Base-by-base conservation (phyloP, 2,113 vertebrate genomes). In the Vulpes ferrilata region DNA sequence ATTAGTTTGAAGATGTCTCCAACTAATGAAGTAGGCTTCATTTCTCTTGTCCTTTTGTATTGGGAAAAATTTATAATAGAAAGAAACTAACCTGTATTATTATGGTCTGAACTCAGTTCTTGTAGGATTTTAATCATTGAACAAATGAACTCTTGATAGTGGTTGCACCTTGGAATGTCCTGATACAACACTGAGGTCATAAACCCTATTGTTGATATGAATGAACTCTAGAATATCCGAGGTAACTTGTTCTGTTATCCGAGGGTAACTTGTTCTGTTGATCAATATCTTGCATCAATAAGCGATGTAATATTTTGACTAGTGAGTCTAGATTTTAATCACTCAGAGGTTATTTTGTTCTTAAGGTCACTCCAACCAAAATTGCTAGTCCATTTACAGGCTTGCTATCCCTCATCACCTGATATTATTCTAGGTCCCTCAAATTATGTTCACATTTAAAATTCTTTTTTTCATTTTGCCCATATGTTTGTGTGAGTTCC, bases 361-460 rank as follows among this genome's bases (percentile, higher is more conserved):
- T 85, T 78, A 51, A 88, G 96, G 97, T 98, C 38, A 30, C 96
- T 7, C 96, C 93, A 98, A 96, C 80, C 96, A 15, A 98, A 98
- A 95, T 87, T 84, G 60, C 16, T 0, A 76, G 3, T 12, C 8
- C 55, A 67, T 20, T 8, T n/a, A 62, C 22, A 8, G 8, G 19
- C 38, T 60, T 76, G 59, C 20, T 65, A 38, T 60, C 32, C 4
- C 13, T 6, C 1, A 78, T 51, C 25, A 17, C 43, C 13, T 51
- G 74, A 78, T 78, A 43, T 27, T 27, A 43, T 78, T 78, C 74
- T 51, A 78, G 43, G 27, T 78, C 43, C 43, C 43, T 78, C 27
- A 27, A 27, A 3, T 76, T 30, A 17, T 30, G 51, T 30, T 78
- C 43, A 78, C 38, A 27, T 51, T 51, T 78, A 4, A 78, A 78